Base-by-base conservation (phyloP, 2,888 invertebrate species). In the Metallyticus violacea region DNA sequence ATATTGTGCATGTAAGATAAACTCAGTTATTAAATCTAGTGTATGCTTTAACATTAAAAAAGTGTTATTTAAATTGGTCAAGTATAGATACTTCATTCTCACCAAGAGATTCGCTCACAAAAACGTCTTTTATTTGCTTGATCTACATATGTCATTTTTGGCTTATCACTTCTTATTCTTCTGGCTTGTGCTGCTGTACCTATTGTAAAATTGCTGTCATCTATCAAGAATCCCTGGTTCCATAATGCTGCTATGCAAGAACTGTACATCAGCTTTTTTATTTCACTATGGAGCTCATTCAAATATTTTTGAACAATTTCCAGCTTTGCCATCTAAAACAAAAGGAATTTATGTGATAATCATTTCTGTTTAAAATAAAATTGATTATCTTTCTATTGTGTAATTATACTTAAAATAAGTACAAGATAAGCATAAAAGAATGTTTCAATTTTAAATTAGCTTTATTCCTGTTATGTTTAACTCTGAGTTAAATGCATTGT, bases 91-190 rank as follows among this genome's bases (percentile, higher is more conserved):
- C 25, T 84, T 29, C 26, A 2, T 26, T 15, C 78, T 80, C 30
- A 88, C 97, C 96, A 94, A 77, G 97, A 95, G 2, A 98, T 93
- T 88, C 97, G 93, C 90, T 94, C 94, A 90, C 97, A 97, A 90
- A 96, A 96, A 89, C 95, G 94, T 88, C 96, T 94, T 90, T 98
- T 98, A 89, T 95, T 95, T 0, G 97, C 96, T 90, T 97, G 97
- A 90, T 97, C 97, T 83, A 97, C 97, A 90, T 97, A 98, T 4
- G 97, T 96, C 94, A 97, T 96, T 89, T 96, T 96, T 26, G 94
- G 94, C 7, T 28, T 27, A 26, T 85, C 85, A 27, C 78, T 83
- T 25, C 26, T 9, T 26, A 26, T 79, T 27, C 79, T 79, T 83
- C 76, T 27, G 29, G 76, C 15, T 22, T 77, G 81, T 5, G 22